Evolutionary conservation across 2,113 vertebrate genomes (phyloP).

Genomic region (Syngnathus scovelli): DNA sequence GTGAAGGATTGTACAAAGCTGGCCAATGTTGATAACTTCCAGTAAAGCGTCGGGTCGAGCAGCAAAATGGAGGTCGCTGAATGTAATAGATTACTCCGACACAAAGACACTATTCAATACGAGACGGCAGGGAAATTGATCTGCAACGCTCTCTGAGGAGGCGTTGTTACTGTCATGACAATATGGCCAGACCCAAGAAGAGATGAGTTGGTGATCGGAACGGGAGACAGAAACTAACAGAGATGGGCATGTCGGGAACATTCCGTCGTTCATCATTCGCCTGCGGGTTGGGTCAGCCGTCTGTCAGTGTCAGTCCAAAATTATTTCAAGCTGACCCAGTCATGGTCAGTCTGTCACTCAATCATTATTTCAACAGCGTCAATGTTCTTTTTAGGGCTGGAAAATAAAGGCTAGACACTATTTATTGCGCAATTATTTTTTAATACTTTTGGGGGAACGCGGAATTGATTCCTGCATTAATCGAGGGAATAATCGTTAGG

Average conservation of each 20-base stretch:
- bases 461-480: too few species aligned
- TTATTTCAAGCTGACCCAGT: too few species aligned
- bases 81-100: constrained; percentile 34
- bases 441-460: too few species aligned
- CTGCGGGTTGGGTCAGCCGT: too few species aligned
- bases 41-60: not conserved
- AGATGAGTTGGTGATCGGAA: constrained; percentile 16
- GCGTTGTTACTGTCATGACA: constrained; percentile 34
- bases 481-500: too few species aligned
- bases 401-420: too few species aligned
- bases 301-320: too few species aligned
- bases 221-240: not conserved
- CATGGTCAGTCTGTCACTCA: too few species aligned
- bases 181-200: constrained; percentile 30
- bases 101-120: constrained; percentile 40
- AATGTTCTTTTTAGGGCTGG: too few species aligned
- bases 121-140: constrained; percentile 40
- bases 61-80: constrained; percentile 18
- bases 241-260: not conserved
- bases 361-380: too few species aligned
- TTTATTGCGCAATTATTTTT: too few species aligned
- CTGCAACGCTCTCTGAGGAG: constrained; percentile 18
- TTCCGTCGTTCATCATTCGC: too few species aligned
- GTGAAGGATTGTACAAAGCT: constrained; percentile 10
- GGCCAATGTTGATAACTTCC: constrained; percentile 13